phyloP scores from a whole-genome alignment of 2,888 invertebrate genomes.

The Ashinkailepas kermadecensis region DNA sequence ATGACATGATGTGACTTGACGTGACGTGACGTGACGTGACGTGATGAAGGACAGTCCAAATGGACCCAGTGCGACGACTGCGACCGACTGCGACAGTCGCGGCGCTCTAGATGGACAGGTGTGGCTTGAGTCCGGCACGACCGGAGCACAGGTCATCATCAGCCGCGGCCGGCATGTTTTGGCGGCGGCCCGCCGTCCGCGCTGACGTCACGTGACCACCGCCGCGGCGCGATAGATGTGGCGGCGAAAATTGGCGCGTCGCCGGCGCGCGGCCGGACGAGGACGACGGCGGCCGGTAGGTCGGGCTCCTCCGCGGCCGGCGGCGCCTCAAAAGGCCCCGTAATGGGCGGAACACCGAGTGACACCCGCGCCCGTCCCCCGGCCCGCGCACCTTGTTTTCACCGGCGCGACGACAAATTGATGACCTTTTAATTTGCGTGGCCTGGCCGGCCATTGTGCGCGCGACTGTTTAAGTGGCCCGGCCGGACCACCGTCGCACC shows the following conservation, averaged over 20 bases:
- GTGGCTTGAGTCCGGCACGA: no score
- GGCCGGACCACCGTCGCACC: neutral
- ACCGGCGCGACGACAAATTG: constrained; percentile 10
- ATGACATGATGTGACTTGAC: no score
- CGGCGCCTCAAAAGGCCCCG: neutral
- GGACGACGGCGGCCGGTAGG: no score
- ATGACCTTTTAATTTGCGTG: constrained; percentile 14
- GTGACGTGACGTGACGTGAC: no score
- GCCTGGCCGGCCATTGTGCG: neutral
- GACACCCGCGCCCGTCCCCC: neutral
- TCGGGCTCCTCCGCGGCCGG: neutral
- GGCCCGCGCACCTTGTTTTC: constrained; percentile 5
- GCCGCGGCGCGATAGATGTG: neutral
- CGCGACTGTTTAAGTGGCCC: neutral
- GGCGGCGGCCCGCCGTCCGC: neutral
- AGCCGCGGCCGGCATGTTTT: neutral
- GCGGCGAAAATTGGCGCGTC: neutral
- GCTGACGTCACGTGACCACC: neutral
- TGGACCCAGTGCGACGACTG: no score
- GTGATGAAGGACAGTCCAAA: no score
- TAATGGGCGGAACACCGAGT: neutral
- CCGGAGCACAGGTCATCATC: no score
- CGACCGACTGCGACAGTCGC: no score
- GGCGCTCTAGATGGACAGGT: no score
- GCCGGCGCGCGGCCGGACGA: neutral